A percentile compares a stretch with the other conserved stretches of the same genome.
Conservation (phyloP, 2,797 vertebrate genomes). For the Danio jaintianensis region DNA sequence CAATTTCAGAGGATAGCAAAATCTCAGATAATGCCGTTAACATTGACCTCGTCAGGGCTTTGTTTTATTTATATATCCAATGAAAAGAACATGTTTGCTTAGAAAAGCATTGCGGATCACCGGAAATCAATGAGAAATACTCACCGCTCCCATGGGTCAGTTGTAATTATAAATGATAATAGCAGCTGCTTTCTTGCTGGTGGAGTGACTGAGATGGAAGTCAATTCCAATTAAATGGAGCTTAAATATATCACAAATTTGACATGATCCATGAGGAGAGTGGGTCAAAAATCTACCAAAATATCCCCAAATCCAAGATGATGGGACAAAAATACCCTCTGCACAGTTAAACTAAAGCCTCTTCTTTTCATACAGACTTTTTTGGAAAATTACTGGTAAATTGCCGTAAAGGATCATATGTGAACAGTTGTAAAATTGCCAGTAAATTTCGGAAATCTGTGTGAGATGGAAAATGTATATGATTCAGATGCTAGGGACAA, state of each 20-base stretch:
- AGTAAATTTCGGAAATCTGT: too few species aligned
- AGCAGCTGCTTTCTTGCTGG: constrained; percentile 53
- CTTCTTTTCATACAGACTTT: too few species aligned
- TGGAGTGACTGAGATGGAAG: constrained; percentile 48
- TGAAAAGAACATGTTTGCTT: constrained; percentile 40
- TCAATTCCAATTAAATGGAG: constrained; percentile 60
- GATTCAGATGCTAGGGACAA: too few species aligned
- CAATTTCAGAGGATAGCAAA: neutral
- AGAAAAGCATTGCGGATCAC: constrained; percentile 37
- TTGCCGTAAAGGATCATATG: too few species aligned
- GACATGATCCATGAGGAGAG: constrained; percentile 2
- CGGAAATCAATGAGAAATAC: constrained; percentile 55
- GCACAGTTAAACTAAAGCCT: too few species aligned
- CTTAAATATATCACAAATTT: constrained; percentile 16
- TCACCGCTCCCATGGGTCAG: constrained; percentile 47
- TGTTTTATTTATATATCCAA: constrained; percentile 38
- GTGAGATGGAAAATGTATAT: too few species aligned
- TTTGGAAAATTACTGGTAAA: too few species aligned
- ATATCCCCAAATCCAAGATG: too few species aligned
- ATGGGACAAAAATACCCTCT: neutral
- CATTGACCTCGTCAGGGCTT: constrained; percentile 25
- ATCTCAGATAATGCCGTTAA: constrained; percentile 15
- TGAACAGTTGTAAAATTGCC: too few species aligned
- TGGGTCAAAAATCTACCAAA: neutral
- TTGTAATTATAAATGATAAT: constrained; percentile 60